Evolutionary conservation across 2,888 invertebrate genomes (phyloP), one percentile per base, ranked within the genome.

Genomic region (Bimastos eiseni): DNA sequence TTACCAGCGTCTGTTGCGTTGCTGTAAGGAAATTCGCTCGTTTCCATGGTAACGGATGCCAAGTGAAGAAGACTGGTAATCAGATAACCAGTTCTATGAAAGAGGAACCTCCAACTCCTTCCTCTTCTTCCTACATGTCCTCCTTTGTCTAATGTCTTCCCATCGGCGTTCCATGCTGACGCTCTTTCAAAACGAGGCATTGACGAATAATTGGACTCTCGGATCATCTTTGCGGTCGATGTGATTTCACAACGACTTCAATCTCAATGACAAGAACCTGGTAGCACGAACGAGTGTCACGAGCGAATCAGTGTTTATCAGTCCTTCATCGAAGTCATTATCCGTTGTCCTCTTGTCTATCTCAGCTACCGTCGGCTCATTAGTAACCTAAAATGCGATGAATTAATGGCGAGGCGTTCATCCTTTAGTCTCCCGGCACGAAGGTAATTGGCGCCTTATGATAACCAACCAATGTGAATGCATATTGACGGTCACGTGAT

Each of bases 11-110:
- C 86, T 36, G 86, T 86, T 34, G 86, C 86, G 36, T 86, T 86
- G 86, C 86, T 86, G n/a, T 86, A 37, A 24, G n/a, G 34, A 86
- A 86, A 86, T 21, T 86, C 86, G 86, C n/a, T 36, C 21, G 86
- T 37, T 37, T 86, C 86, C 86, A 34, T 86, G 5, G 86, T 86
- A 36, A 86, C 86, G 34, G 86, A n/a, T 36, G 37, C 17, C 86
- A 86, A 6, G 86, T 86, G 86, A 34, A 86, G 30, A 17, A 86
- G 4, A 86, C 30, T 37, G 36, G 36, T 86, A 36, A 86, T 86
- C 36, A 86, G 86, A 33, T 36, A 33, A 36, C 8, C 21, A 86
- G 34, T 86, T 37, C 37, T 86, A 86, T 19, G 37, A 24, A 36
- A 37, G 36, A 37, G 36, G 37, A 34, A 11, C 86, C 19, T 86